Evolutionary conservation across 2,113 vertebrate species (phyloP), one percentile per base, ranked within the genome.

Genomic region (Dryoscopus gambensis): DNA sequence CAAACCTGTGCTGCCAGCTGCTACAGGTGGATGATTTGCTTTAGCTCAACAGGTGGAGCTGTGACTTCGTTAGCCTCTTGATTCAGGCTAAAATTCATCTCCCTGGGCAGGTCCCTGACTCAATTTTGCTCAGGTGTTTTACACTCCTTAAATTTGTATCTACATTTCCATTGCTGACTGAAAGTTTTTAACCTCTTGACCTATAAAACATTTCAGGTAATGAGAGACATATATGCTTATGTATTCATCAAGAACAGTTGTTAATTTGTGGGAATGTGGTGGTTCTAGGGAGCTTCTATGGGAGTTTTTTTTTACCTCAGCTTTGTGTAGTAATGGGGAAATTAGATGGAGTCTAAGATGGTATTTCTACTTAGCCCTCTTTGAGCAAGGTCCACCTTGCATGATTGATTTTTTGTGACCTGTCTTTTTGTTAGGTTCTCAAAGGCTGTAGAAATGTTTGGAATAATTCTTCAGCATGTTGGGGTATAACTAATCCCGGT

Each of bases 11-110:
- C 73, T 94, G 86, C 53, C 83, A 63, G 73, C 35, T 1, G 19
- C 84, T 88, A 22, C 4, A 63, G 68, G 86, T 87, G 49, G 86
- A 87, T 56, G 88, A 46, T 94, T 93, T 92, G 52, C 64, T 96
- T 95, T 68, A 96, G 80, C 85, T 96, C 95, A 96, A 97, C 95
- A 96, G 95, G 90, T 95, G 95, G 92, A 96, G 95, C 93, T 96
- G 76, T 96, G 92, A 84, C 93, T 93, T 94, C 3, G 5, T 76
- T 75, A 84, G 75, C 88, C 40, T 95, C 82, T 90, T 85, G 71
- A 87, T 79, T 69, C 53, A 80, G 44, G 42, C 83, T 94, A 47
- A 77, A 88, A 84, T 85, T 77, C 53, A 71, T 22, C 55, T 77
- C 16, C 16, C 30, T 62, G 84, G 53, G 42, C 73, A 68, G 24